Evolutionary conservation across 2,113 vertebrate genomes (phyloP).

Genomic region (Boleophthalmus pectinirostris): DNA sequence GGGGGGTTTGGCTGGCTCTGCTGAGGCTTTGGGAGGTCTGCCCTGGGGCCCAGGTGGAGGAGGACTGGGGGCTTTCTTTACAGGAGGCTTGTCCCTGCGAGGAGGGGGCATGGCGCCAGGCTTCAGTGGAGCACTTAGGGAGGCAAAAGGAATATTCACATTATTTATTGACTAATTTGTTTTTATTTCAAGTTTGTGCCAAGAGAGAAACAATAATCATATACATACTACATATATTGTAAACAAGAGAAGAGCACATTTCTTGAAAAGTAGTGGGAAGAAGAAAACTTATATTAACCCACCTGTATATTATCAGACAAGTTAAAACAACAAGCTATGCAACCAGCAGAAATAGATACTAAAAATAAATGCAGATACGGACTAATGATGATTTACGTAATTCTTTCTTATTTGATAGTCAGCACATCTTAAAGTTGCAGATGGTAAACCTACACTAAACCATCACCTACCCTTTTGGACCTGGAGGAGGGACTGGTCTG

Average conservation of each 20-base stretch:
- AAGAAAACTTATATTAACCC: background rate
- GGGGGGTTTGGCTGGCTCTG: constrained; percentile 81
- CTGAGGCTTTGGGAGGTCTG: constrained; percentile 72
- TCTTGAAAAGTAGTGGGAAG: too few species aligned
- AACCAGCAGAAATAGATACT: background rate
- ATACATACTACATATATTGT: too few species aligned
- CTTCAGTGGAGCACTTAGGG: constrained; percentile 61
- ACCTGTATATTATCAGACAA: background rate
- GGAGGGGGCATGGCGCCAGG: constrained; percentile 62
- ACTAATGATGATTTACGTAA: background rate
- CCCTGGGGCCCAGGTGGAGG: constrained; percentile 62
- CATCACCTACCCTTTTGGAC: constrained; percentile 87
- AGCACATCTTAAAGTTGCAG: too few species aligned
- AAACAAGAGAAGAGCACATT: too few species aligned
- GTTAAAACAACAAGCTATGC: background rate
- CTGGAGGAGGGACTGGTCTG: constrained; percentile 82
- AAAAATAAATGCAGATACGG: background rate
- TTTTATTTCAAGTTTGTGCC: too few species aligned
- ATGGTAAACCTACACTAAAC: background rate
- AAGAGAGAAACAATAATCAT: too few species aligned
- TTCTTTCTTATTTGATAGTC: too few species aligned
- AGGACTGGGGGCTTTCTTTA: constrained; percentile 86
- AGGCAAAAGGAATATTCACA: constrained; percentile 16
- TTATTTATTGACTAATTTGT: background rate
- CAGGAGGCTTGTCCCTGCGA: constrained; percentile 83